Conservation (phyloP, 2,888 invertebrate species). For the Platypus cylindrus region DNA sequence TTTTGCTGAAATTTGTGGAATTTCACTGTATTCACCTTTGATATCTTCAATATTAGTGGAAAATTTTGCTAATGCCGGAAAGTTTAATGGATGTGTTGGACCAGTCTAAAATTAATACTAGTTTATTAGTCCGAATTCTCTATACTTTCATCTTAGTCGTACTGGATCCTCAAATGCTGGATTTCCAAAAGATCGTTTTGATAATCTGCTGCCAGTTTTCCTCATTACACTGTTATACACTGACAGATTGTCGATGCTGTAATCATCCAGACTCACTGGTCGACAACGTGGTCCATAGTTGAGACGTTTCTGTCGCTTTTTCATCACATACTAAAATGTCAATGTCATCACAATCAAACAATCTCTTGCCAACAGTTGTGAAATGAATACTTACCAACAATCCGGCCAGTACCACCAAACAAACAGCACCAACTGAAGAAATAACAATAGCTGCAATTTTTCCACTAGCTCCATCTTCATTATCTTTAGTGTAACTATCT, state of each 20-base stretch:
- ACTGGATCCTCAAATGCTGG: constrained; percentile 84
- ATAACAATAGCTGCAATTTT: constrained; percentile 72
- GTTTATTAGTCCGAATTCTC: constrained; percentile 6
- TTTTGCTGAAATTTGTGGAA: constrained; percentile 64
- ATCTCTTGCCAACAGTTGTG: background rate
- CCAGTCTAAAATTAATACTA: constrained; percentile 37
- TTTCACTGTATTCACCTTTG: constrained; percentile 67
- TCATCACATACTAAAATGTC: constrained; percentile 56
- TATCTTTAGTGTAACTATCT: constrained; percentile 27
- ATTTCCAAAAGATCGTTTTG: constrained; percentile 81
- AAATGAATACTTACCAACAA: constrained; percentile 49
- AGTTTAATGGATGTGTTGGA: constrained; percentile 63
- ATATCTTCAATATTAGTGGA: constrained; percentile 57
- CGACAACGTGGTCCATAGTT: constrained; percentile 78
- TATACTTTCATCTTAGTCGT: no score
- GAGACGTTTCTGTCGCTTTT: constrained; percentile 67
- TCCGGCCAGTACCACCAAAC: constrained; percentile 62
- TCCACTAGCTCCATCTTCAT: constrained; percentile 37
- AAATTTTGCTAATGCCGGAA: constrained; percentile 64
- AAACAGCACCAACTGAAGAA: constrained; percentile 66
- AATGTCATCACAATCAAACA: constrained; percentile 2
- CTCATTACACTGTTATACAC: constrained; percentile 65
- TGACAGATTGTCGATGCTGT: constrained; percentile 81
- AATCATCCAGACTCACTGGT: constrained; percentile 78
- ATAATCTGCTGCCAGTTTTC: constrained; percentile 60